Conservation (phyloP, 2,888 invertebrate genomes). For the Rosalia funebris region DNA sequence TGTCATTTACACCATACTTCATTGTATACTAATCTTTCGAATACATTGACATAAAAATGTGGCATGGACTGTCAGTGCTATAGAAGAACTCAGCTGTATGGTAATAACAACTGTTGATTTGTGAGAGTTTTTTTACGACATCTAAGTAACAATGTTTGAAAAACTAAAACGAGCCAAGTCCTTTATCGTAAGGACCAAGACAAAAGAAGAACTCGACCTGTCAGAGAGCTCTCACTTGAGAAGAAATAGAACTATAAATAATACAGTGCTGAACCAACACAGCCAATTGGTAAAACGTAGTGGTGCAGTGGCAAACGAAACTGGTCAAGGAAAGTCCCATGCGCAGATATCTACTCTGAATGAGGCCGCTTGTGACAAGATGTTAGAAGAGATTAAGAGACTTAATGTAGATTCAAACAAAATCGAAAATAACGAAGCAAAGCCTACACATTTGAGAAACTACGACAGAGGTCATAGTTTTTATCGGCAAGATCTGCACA, state of each 20-base stretch:
- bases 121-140: not conserved
- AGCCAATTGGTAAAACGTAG: constrained; percentile 20
- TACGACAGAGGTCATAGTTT: not conserved
- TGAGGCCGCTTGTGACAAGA: constrained; percentile 35
- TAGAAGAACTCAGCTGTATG: too few relatives aligned
- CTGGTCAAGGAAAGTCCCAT: not conserved
- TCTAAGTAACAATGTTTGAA: constrained; percentile 24
- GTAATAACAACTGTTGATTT: too few relatives aligned
- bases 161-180: constrained; percentile 55
- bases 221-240: constrained; percentile 54
- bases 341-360: constrained; percentile 26
- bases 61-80: too few relatives aligned
- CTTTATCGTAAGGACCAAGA: constrained; percentile 50
- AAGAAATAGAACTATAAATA: constrained; percentile 44
- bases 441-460: not conserved
- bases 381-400: constrained; percentile 33
- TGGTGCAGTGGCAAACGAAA: not conserved
- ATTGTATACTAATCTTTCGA: too few relatives aligned
- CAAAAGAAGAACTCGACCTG: constrained; percentile 44
- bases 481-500: not conserved
- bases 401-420: constrained; percentile 36
- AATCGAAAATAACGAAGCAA: not conserved
- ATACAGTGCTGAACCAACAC: constrained; percentile 28
- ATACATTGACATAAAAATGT: too few relatives aligned
- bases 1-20: too few relatives aligned